Base-by-base conservation (phyloP, 1,140 invertebrate species). In the Zaprionus gabonicus region DNA sequence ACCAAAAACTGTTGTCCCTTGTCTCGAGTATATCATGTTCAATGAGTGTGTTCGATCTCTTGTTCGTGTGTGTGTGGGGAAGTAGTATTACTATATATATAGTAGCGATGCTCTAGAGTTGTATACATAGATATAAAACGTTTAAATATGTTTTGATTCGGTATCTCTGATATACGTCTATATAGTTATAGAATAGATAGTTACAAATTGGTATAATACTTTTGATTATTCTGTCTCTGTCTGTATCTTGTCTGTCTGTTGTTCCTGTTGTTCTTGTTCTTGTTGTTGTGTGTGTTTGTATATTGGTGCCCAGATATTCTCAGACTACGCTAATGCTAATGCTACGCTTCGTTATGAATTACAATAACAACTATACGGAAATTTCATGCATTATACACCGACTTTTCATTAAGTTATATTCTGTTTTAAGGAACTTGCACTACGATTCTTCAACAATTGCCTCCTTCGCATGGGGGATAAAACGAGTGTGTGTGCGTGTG, bases 291-390 rank as follows among this genome's bases (percentile, higher is more conserved):
- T 85, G 53, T 77, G 60, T 64, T 31, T 88, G 84, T 87, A 87
- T 87, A 87, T 87, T 87, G 84, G 84, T 88, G 85, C 85, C 85
- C 84, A 88, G 84, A 88, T 84, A 90, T 76, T 71, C 84, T 84
- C 78, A 75, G 71, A 86, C 80, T 87, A 88, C 81, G 53, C 84
- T 90, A 88, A 84, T 69, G 70, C 81, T 88, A 86, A 81, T 56
- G 56, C 53, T 56, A 51, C 46, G 20, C 46, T 66, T 31, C 20
- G n/a, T 28, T 56, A 27, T 44, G 36, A 87, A 87, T 80, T 84
- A 76, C 74, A 84, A 78, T 74, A 76, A 81, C 85, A 75, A 78
- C 56, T 71, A 64, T 58, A 51, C 28, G 57, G 64, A 38, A 66
- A 76, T 65, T 38, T 46, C 71, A 77, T 73, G 71, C 75, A 77